Percentiles rank a stretch among this genome's conserved stretches.
Conservation (phyloP, 1,140 invertebrate species). For the Cyphomyrmex costatus region DNA sequence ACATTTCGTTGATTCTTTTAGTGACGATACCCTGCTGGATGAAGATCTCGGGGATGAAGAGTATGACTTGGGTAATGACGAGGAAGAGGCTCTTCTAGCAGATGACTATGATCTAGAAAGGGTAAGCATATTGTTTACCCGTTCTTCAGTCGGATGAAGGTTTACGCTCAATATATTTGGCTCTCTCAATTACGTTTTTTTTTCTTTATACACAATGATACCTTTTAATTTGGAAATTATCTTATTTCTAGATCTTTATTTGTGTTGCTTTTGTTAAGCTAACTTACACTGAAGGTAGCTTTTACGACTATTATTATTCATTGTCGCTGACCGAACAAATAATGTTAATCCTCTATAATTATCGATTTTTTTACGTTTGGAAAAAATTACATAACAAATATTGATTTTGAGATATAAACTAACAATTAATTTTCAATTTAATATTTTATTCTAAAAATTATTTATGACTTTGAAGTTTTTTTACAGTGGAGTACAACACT, state of each 20-base stretch:
- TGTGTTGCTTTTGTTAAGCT: conserved; percentile 11
- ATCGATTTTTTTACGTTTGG: too few relatives aligned
- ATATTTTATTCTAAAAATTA: too few relatives aligned
- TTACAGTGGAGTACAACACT: too few relatives aligned
- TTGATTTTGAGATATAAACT: too few relatives aligned
- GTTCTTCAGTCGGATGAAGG: conserved; percentile 65
- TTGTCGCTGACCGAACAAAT: neutral
- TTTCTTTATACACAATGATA: neutral
- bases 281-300: neutral
- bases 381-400: too few relatives aligned
- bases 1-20: conserved; percentile 68
- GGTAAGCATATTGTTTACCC: conserved; percentile 83
- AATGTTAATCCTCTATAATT: neutral
- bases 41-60: conserved; percentile 85
- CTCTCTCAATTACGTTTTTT: conserved; percentile 3
- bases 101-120: conserved; percentile 86
- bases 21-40: conserved; percentile 85
- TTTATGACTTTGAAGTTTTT: too few relatives aligned
- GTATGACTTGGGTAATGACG: conserved; percentile 86
- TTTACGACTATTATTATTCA: neutral
- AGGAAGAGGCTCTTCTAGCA: conserved; percentile 86
- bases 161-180: neutral
- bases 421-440: too few relatives aligned
- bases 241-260: neutral
- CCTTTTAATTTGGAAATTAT: neutral